phyloP scores from a whole-genome alignment of 1,140 invertebrate species.

The Drosophila navojoa region DNA sequence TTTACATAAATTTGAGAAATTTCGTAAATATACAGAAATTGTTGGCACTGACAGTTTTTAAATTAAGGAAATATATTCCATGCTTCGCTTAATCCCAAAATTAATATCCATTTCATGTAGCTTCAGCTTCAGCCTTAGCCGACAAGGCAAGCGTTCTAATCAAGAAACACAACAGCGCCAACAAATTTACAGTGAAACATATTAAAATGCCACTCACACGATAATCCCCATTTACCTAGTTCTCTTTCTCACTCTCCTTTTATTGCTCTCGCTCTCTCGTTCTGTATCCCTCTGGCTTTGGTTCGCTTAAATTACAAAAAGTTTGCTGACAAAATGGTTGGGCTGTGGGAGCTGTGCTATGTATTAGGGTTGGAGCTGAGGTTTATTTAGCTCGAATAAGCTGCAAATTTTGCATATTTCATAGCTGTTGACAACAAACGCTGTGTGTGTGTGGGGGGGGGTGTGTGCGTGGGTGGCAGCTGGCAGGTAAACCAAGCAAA shows the following conservation, averaged over 20 bases:
- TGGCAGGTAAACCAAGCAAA: constrained; percentile 60
- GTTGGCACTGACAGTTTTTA: constrained; percentile 16
- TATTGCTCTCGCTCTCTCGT: neutral
- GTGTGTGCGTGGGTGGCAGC: constrained; percentile 7
- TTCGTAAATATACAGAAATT: neutral
- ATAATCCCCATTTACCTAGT: constrained; percentile 54
- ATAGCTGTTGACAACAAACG: constrained; percentile 64
- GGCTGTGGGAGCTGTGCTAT: constrained; percentile 2
- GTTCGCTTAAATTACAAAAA: constrained; percentile 38
- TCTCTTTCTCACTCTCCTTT: neutral
- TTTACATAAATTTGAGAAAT: constrained; percentile 9
- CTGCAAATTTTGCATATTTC: constrained; percentile 80
- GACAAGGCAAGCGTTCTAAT: constrained; percentile 29
- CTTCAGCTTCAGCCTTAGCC: constrained; percentile 6
- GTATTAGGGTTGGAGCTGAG: constrained; percentile 24
- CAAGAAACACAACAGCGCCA: constrained; percentile 37
- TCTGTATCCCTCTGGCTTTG: neutral
- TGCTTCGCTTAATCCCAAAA: constrained; percentile 58
- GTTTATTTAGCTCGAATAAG: constrained; percentile 74
- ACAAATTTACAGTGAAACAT: constrained; percentile 71
- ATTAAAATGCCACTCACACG: constrained; percentile 80
- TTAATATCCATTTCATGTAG: constrained; percentile 72
- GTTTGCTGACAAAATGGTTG: constrained; percentile 57
- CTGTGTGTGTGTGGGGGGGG: neutral
- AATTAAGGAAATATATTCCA: constrained; percentile 38